Evolutionary conservation across 2,113 vertebrate species (phyloP).

Genomic region (Leucosticte australis): DNA sequence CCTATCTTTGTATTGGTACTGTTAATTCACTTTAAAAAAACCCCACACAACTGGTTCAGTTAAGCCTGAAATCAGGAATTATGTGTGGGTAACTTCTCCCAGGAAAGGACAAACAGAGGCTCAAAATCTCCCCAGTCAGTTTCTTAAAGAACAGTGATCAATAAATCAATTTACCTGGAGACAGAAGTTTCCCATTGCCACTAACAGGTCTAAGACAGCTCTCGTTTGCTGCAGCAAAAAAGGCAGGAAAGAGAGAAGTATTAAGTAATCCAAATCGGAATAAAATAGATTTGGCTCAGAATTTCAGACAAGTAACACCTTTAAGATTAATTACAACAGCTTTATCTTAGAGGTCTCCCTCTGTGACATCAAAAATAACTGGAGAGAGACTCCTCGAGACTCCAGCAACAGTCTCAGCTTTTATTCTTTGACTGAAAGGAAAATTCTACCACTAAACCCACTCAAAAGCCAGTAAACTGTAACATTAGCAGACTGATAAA

Average conservation of each 20-base stretch:
- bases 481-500: neutral
- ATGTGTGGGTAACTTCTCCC: neutral
- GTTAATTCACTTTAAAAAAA: neutral
- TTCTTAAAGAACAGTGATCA: neutral
- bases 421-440: neutral
- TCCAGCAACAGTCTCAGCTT: neutral
- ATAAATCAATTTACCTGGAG: slow-evolving; percentile 81
- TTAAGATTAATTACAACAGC: neutral
- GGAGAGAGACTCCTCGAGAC: neutral
- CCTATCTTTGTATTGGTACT: neutral
- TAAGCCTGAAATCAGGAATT: neutral
- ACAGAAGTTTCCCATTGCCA: slow-evolving; percentile 84
- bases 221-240: slow-evolving; percentile 71
- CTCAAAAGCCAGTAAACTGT: neutral
- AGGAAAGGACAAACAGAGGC: neutral
- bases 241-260: neutral
- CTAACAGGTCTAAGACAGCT: slow-evolving; percentile 87
- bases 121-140: neutral
- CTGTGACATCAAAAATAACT: neutral
- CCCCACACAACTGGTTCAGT: neutral
- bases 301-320: neutral
- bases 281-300: neutral
- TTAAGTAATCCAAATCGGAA: neutral
- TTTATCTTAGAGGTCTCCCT: neutral
- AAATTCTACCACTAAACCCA: neutral